Evolutionary conservation across 2,888 invertebrate species (phyloP).

Genomic region (Conomelus anceps): DNA sequence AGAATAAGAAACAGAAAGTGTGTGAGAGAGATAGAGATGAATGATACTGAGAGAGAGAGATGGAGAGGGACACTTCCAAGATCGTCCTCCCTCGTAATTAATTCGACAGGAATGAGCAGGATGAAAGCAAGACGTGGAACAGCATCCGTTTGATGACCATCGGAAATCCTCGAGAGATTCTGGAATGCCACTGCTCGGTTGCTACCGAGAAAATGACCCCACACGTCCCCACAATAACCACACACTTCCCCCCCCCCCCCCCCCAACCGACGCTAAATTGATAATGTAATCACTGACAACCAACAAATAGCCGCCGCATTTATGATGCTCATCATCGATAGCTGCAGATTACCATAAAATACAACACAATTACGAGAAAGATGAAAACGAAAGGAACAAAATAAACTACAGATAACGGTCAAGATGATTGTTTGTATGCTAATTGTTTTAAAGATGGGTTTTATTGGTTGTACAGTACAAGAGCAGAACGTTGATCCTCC

Average conservation of each 20-base stretch:
- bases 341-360: neutral
- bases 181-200: neutral
- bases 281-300: neutral
- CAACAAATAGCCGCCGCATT: no score
- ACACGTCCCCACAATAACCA: neutral
- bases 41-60: no score
- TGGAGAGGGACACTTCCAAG: neutral
- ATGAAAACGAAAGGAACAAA: neutral
- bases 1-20: neutral
- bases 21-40: neutral
- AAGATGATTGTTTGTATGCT: neutral
- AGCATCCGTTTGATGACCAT: neutral
- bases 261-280: neutral
- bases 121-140: neutral
- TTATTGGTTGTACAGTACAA: neutral
- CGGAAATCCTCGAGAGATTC: neutral
- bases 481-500: neutral
- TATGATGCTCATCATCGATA: no score
- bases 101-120: neutral
- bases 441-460: neutral
- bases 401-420: neutral
- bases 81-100: neutral
- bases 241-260: neutral
- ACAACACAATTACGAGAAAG: no score
- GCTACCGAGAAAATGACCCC: neutral